Conservation (phyloP, 2,797 vertebrate genomes). For the Macrochelys suwanniensis region DNA sequence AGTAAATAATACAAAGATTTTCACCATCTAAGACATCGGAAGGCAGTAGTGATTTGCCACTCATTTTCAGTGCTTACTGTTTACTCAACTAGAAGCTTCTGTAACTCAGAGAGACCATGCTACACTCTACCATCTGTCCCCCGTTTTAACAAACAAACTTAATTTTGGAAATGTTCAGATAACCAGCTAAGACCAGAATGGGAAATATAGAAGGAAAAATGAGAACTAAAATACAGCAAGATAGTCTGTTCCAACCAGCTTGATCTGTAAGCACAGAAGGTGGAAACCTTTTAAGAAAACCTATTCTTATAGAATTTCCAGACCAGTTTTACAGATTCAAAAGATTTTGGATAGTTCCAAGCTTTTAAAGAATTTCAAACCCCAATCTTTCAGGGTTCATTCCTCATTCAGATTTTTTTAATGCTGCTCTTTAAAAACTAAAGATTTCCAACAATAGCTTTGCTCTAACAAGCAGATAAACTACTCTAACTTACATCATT, state of each 20-base stretch:
- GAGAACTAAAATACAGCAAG: background rate
- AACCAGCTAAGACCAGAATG: background rate
- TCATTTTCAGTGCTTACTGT: background rate
- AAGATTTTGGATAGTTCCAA: background rate
- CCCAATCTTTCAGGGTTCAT: background rate
- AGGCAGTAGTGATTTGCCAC: background rate
- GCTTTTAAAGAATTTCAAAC: background rate
- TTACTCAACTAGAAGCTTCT: rapidly evolving
- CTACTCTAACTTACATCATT: background rate
- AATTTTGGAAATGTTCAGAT: background rate
- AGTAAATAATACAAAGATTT: background rate
- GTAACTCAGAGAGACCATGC: background rate
- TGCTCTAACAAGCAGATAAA: background rate
- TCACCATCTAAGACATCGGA: background rate
- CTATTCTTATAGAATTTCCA: background rate
- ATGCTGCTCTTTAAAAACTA: background rate
- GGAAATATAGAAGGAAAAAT: background rate
- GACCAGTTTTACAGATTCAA: background rate
- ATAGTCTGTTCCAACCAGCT: rapidly evolving
- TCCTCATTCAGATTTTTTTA: background rate
- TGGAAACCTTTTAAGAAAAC: background rate
- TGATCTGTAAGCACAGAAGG: background rate
- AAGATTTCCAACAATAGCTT: background rate
- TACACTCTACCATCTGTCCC: background rate
- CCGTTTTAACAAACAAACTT: background rate